phyloP scores from a whole-genome alignment of 2,888 invertebrate species.

The Chaitophorus viminalis region DNA sequence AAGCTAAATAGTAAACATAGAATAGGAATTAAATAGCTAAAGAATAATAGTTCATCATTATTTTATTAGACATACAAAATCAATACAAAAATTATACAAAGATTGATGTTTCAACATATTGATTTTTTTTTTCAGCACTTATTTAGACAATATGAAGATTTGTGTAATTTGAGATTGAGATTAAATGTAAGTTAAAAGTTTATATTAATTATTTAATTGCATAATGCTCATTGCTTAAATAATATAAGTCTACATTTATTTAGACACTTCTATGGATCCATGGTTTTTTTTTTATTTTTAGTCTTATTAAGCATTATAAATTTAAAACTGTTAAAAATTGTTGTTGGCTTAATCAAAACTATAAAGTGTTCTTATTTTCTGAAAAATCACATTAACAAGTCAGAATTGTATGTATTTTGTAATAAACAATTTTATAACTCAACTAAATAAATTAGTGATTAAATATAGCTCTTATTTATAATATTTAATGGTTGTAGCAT shows the following conservation, averaged over 20 bases:
- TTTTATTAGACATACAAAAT: not conserved
- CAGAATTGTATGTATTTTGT: not conserved
- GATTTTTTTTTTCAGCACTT: constrained; percentile 59
- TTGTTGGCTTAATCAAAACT: not conserved
- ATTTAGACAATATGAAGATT: constrained; percentile 63
- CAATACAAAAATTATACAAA: too few species aligned
- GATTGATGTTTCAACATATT: not conserved
- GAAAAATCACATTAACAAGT: too few species aligned
- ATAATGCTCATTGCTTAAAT: not conserved
- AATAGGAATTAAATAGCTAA: too few species aligned
- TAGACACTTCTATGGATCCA: not conserved
- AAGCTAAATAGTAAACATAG: too few species aligned
- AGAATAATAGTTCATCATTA: not conserved
- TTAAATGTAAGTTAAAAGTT: constrained; percentile 62
- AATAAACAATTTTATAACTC: not conserved
- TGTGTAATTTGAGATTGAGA: constrained; percentile 58
- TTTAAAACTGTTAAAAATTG: not conserved
- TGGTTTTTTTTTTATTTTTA: not conserved
- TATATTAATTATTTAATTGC: not conserved
- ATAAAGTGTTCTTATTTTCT: not conserved
- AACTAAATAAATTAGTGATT: not conserved
- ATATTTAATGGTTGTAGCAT: not conserved
- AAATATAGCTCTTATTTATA: not conserved
- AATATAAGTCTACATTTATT: not conserved
- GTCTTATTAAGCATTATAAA: not conserved